Evolutionary conservation across 1,140 invertebrate genomes (phyloP).

Genomic region (Mylabris phalerata): DNA sequence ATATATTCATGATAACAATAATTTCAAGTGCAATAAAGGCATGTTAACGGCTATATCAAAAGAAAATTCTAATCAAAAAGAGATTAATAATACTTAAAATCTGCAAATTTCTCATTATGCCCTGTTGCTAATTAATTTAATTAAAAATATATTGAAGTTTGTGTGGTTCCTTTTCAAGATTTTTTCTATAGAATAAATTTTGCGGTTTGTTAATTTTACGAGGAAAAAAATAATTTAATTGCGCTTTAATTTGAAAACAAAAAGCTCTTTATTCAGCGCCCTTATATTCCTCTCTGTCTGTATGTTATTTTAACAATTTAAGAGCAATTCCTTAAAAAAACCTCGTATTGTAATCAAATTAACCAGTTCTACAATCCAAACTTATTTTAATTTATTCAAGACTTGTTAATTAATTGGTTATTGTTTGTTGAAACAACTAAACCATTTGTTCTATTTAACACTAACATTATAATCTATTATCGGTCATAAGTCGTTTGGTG

Average conservation of each 20-base stretch:
- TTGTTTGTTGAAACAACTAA: neutral
- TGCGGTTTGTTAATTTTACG: neutral
- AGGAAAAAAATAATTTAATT: slow-evolving; percentile 12
- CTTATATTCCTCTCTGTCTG: too few relatives aligned
- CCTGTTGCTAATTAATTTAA: too few relatives aligned
- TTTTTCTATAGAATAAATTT: too few relatives aligned
- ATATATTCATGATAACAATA: too few relatives aligned
- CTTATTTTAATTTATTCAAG: slow-evolving; percentile 8
- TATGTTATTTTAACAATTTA: slow-evolving; percentile 1
- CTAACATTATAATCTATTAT: slow-evolving; percentile 3
- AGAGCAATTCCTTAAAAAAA: neutral
- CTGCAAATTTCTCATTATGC: too few relatives aligned
- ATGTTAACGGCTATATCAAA: too few relatives aligned
- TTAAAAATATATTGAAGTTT: too few relatives aligned
- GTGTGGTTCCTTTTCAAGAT: too few relatives aligned
- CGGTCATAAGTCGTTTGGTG: neutral
- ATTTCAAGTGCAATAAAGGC: too few relatives aligned
- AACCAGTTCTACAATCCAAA: neutral
- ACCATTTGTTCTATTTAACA: neutral
- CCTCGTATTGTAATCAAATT: slow-evolving; percentile 9
- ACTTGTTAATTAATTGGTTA: slow-evolving; percentile 9
- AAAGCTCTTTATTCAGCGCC: neutral
- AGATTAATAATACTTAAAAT: too few relatives aligned
- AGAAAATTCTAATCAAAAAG: too few relatives aligned
- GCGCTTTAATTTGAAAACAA: slow-evolving; percentile 5